Percentiles rank a stretch among this genome's conserved stretches.
phyloP scores from a whole-genome alignment of 2,888 invertebrate species.

The Eupithecia abbreviata region DNA sequence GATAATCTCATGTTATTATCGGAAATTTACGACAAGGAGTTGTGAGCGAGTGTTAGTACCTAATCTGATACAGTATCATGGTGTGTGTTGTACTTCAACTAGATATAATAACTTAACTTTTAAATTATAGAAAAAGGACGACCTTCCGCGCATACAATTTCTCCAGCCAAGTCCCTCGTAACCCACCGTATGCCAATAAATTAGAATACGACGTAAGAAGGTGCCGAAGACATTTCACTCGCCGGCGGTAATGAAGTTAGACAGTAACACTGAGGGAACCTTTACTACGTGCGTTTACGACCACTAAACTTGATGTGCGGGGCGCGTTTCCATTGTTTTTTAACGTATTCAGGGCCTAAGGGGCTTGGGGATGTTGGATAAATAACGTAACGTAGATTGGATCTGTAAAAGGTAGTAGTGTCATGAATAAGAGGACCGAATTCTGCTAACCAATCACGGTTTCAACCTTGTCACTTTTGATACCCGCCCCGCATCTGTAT shows the following conservation, averaged over 20 bases:
- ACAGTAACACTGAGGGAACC: slow-evolving; percentile 62
- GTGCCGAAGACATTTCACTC: slow-evolving; percentile 44
- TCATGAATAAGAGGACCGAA: background rate
- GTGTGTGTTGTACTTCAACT: too few relatives aligned
- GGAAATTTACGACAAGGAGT: too few relatives aligned
- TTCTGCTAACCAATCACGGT: too few relatives aligned
- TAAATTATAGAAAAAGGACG: background rate
- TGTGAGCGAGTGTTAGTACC: too few relatives aligned
- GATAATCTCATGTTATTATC: too few relatives aligned
- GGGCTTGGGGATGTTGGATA: background rate
- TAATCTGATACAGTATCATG: too few relatives aligned
- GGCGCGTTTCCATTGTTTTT: slow-evolving; percentile 38
- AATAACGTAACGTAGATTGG: background rate
- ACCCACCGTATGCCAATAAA: slow-evolving; percentile 34
- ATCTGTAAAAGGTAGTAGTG: background rate
- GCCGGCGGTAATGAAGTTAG: slow-evolving; percentile 66
- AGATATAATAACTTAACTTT: background rate
- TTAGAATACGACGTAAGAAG: slow-evolving; percentile 38
- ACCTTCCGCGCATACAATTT: background rate
- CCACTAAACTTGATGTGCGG: slow-evolving; percentile 66
- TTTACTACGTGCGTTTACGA: slow-evolving; percentile 70
- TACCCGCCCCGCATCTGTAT: too few relatives aligned
- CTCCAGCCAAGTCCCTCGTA: slow-evolving; percentile 14
- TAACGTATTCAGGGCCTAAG: background rate
- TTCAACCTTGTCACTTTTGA: too few relatives aligned